These are phyloP conservation scores for Sarotherodon lohbergeri DNA, from an alignment of 2,113 vertebrate species.

Conservation along the genomic window DNA sequence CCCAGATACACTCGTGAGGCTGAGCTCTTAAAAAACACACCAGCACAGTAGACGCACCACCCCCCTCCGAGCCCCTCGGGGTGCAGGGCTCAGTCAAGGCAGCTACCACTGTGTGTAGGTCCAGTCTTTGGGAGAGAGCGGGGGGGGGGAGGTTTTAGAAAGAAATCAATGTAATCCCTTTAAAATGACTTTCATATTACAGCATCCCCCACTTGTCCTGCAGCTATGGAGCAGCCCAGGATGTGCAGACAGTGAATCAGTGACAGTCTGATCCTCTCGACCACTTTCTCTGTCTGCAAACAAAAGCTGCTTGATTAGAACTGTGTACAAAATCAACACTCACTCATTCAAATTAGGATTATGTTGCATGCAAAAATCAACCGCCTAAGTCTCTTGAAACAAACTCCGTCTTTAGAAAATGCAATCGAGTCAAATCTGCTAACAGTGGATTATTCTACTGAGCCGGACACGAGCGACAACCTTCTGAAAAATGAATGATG, in stretches of 20 bases:
- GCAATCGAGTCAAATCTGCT: background rate
- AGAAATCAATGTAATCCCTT: slow-evolving; percentile 23
- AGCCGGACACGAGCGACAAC: background rate
- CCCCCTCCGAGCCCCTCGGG: background rate
- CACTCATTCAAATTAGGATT: background rate
- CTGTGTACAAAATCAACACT: background rate
- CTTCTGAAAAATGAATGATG: background rate
- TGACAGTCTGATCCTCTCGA: background rate
- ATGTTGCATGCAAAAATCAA: background rate
- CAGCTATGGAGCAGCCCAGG: background rate
- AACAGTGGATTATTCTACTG: background rate
- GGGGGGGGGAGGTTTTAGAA: background rate
- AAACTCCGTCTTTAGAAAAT: background rate
- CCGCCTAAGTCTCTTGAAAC: background rate
- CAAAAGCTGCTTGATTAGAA: background rate
- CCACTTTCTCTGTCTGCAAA: background rate
- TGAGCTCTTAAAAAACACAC: background rate
- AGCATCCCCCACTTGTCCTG: background rate
- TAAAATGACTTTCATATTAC: slow-evolving; percentile 34
- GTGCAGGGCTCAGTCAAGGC: background rate
- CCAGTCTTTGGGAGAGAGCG: background rate
- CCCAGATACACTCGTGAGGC: slow-evolving; percentile 12
- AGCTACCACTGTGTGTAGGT: background rate
- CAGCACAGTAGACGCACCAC: background rate
- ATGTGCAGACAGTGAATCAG: background rate